These are phyloP conservation scores for Desoria tigrina DNA, from an alignment of 2,888 invertebrate genomes.

Conservation along the genomic window DNA sequence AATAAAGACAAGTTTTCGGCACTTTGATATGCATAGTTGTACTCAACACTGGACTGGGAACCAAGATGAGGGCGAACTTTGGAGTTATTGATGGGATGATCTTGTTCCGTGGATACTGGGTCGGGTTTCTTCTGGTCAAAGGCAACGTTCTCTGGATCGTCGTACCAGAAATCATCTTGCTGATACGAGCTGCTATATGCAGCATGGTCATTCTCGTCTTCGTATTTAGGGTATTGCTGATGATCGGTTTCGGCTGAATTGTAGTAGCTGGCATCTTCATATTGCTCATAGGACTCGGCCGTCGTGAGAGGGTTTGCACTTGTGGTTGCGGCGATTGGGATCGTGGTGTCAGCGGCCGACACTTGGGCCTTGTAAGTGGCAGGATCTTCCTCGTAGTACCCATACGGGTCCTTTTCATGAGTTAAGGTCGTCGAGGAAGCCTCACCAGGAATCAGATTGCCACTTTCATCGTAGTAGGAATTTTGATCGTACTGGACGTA, in stretches of 20 bases:
- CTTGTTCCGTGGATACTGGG: background rate
- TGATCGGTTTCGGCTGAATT: background rate
- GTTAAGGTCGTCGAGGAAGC: conserved; percentile 14
- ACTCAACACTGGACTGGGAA: conserved; percentile 64
- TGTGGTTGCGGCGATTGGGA: conserved; percentile 4
- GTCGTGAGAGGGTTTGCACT: background rate
- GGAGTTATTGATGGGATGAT: background rate
- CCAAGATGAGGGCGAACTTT: conserved; percentile 13
- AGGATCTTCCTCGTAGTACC: background rate
- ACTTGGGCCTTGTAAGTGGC: conserved; percentile 1
- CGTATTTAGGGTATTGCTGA: background rate
- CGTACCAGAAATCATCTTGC: conserved; percentile 33
- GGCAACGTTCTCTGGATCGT: conserved; percentile 16
- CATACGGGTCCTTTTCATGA: conserved; percentile 11
- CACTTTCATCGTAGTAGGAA: conserved; percentile 51
- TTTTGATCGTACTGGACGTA: conserved; percentile 51
- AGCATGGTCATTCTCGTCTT: conserved; percentile 1
- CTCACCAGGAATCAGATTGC: conserved; percentile 31
- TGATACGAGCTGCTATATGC: conserved; percentile 22
- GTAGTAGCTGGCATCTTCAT: conserved; percentile 13
- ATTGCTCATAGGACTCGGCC: background rate
- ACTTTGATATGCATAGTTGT: conserved; percentile 71
- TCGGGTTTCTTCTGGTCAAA: background rate
- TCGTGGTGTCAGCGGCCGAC: background rate
- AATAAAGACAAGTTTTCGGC: conserved; percentile 62